Base-by-base conservation (phyloP, 2,113 vertebrate species). In the Melanocharis versteri region DNA sequence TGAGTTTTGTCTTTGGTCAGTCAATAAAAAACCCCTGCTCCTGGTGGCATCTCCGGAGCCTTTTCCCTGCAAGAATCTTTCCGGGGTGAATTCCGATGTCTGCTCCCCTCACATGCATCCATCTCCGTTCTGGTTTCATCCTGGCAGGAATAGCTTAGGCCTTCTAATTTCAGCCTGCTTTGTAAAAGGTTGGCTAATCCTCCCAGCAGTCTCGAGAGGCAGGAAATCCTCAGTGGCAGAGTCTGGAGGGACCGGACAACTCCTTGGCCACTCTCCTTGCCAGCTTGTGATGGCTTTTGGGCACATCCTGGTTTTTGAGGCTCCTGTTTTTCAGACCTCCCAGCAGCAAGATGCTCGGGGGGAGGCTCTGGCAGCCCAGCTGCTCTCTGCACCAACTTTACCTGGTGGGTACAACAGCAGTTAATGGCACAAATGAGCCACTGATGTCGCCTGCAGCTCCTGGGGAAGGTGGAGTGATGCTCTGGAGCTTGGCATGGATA, bases 111-210 rank as follows among this genome's bases (percentile, higher is more conserved):
- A 0, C 7, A 3, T 2, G 4, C 22, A 39, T 58, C 71, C 66
- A 26, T 26, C 68, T 33, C 60, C 0, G 0, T 20, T 57, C 44
- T 48, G 70, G 20, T 69, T 85, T 89, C 61, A 60, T 57, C 37
- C 39, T 19, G 48, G 71, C 92, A 86, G 58, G 57, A 85, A 53
- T 77, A 83, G n/a, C 20, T 96, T 27, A 70, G 68, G 56, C 79
- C 87, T 87, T 72, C 90, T 95, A 86, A 94, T 96, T 94, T 83
- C 90, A 94, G 69, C 53, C 56, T 48, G 76, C 64, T 86, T n/a
- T 86, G 66, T 42, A 9, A 45, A 68, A 50, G 66, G 39, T 76
- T 77, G 90, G 62, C 62, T 89, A 83, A 93, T 88, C 89, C 73
- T 89, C 65, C 75, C 91, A 37, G 77, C 40, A 17, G 58, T 18